Percentiles rank a stretch among this genome's conserved stretches.
Conservation (phyloP, 2,888 invertebrate genomes). For the Bimastos eiseni region DNA sequence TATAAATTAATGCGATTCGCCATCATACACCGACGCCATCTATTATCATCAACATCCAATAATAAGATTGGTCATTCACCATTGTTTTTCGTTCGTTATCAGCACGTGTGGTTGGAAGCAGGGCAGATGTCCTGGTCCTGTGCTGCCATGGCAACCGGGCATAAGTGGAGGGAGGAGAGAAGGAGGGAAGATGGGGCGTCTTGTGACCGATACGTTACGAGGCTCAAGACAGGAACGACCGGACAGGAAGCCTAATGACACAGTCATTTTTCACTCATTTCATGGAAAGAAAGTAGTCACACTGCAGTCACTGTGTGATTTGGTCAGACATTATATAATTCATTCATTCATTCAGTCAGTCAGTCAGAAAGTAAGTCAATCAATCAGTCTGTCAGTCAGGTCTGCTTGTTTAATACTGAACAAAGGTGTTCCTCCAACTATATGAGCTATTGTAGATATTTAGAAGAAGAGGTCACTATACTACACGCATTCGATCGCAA, state of each 20-base stretch:
- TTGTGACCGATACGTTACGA: neutral
- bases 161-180: too few species aligned
- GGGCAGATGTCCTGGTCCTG: neutral
- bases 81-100: neutral
- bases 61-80: neutral
- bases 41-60: neutral
- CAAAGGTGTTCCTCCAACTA: neutral
- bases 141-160: neutral
- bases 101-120: neutral
- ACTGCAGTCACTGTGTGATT: too few species aligned
- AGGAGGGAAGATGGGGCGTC: neutral
- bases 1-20: too few species aligned
- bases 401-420: neutral
- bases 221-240: neutral
- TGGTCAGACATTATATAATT: neutral
- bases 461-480: too few species aligned
- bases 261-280: slow-evolving; percentile 6
- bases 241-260: neutral
- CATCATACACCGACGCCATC: neutral
- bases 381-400: neutral
- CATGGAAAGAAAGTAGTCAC: neutral
- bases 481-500: too few species aligned
- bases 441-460: too few species aligned
- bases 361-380: too few species aligned
- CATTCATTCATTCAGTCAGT: neutral